Evolutionary conservation across 64 coral and sea anemone genomes (phyloP), one percentile per base, ranked within the genome.

Genomic region (Pocillopora verrucosa): DNA sequence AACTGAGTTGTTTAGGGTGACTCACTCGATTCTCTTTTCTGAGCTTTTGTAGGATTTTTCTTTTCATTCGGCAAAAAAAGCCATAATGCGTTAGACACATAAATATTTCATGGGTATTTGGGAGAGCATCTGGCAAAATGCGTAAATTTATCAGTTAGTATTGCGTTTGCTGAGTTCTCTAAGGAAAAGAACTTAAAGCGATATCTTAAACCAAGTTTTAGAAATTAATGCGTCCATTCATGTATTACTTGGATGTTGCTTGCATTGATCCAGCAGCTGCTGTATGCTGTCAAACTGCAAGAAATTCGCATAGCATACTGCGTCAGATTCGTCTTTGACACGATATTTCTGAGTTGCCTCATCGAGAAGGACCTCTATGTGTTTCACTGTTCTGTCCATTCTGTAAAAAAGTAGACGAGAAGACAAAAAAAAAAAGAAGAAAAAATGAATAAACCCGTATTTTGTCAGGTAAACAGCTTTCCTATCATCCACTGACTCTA

Each of bases 201-300:
- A 51, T 51, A 51, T 51, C 3, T 4, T 51, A 51, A 51, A 51
- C 41, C 7, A 3, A 51, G 41, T 51, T 51, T 4, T 4, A 70
- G 22, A 24, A n/a, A 5, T 24, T 19, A 20, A 22, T 9, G 11
- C 75, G 17, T 19, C 56, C 4, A 1, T 34, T 57, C 16, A 16
- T 12, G 51, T 67, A 91, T 91, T 91, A 96, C 95, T 93, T 13
- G 95, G 67, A 36, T 96, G 91, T 38, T 96, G 91, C 41, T 93
- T 96, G 58, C 92, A 96, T 37, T 96, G 95, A 60, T 96, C 95
- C 87, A 96, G 26, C 4, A 96, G 61, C 20, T 96, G 95, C 59
- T 96, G 95, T 51, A 96, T 87, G 16, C 90, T 96, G 24, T 96
- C 95, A 59, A 96, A 96, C 76, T 96, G 95, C 16, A 96, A 78